These are phyloP conservation scores for Margarornis squamiger DNA, from an alignment of 2,797 vertebrate genomes.

Conservation along the genomic window DNA sequence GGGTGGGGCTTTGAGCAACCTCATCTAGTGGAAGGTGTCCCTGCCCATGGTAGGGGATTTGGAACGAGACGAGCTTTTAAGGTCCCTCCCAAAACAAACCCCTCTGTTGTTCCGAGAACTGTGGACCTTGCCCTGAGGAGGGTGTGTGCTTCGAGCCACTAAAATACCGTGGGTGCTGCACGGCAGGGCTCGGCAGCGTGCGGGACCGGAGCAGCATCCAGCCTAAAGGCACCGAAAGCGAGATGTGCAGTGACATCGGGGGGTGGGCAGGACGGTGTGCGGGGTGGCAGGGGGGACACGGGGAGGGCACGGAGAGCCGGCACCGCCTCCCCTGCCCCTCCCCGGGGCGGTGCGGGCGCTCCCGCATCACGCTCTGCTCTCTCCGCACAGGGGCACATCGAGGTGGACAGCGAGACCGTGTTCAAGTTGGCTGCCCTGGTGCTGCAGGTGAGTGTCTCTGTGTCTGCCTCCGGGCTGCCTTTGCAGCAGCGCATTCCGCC, in stretches of 20 bases:
- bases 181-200: accelerated
- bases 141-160: accelerated
- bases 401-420: slow-evolving; percentile 89
- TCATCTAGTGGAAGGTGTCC: neutral
- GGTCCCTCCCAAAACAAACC: neutral
- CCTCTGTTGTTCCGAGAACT: too few relatives aligned
- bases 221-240: accelerated
- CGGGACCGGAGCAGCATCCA: neutral
- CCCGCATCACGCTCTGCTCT: slow-evolving; percentile 26
- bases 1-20: neutral
- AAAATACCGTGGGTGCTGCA: accelerated
- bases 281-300: neutral
- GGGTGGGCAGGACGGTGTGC: neutral
- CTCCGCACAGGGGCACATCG: slow-evolving; percentile 85
- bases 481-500: accelerated
- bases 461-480: neutral
- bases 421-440: slow-evolving; percentile 93
- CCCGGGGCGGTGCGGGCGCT: neutral
- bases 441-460: slow-evolving; percentile 87
- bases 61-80: neutral
- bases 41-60: neutral
- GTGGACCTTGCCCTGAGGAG: neutral
- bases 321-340: neutral
- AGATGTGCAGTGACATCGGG: too few relatives aligned
- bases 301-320: neutral